Percentiles rank a stretch among this genome's conserved stretches.
Conservation (phyloP, 2,888 invertebrate genomes). For the Dasysyrphus albostriatus region DNA sequence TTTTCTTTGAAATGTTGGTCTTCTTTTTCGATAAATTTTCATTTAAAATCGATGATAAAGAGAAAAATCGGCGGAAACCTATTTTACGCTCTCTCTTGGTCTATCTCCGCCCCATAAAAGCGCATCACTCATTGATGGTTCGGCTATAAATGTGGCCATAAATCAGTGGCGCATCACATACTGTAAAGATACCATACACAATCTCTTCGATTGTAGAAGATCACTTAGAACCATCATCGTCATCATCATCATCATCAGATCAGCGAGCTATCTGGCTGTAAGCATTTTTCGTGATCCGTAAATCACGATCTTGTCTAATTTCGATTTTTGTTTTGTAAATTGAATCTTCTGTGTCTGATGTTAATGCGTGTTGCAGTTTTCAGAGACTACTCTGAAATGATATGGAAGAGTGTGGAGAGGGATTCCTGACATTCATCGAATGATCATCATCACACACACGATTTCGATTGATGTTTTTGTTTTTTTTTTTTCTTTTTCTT, state of each 20-base stretch:
- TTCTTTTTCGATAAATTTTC: slow-evolving; percentile 24
- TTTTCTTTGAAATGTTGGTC: slow-evolving; percentile 44
- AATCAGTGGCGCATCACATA: slow-evolving; percentile 73
- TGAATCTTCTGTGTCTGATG: slow-evolving; percentile 50
- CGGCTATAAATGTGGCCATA: slow-evolving; percentile 69
- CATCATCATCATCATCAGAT: background rate
- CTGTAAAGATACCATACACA: background rate
- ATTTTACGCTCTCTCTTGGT: slow-evolving; percentile 26
- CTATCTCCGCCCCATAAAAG: slow-evolving; percentile 68
- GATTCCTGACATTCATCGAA: slow-evolving; percentile 78
- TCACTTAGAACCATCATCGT: slow-evolving; percentile 46
- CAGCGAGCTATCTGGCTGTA: background rate
- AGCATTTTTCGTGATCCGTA: slow-evolving; percentile 78
- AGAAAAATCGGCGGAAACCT: slow-evolving; percentile 48
- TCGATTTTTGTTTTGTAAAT: slow-evolving; percentile 74
- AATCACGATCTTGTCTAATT: slow-evolving; percentile 84
- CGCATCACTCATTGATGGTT: slow-evolving; percentile 60
- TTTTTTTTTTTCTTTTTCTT: background rate
- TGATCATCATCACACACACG: slow-evolving; percentile 54
- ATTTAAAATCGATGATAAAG: slow-evolving; percentile 11
- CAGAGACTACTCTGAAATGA: background rate
- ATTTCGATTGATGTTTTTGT: slow-evolving; percentile 30
- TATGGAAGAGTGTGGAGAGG: slow-evolving; percentile 34
- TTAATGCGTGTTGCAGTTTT: background rate
- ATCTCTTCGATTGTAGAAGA: slow-evolving; percentile 10